Evolutionary conservation across 2,888 invertebrate species (phyloP).

Genomic region (Eurytoma californica): DNA sequence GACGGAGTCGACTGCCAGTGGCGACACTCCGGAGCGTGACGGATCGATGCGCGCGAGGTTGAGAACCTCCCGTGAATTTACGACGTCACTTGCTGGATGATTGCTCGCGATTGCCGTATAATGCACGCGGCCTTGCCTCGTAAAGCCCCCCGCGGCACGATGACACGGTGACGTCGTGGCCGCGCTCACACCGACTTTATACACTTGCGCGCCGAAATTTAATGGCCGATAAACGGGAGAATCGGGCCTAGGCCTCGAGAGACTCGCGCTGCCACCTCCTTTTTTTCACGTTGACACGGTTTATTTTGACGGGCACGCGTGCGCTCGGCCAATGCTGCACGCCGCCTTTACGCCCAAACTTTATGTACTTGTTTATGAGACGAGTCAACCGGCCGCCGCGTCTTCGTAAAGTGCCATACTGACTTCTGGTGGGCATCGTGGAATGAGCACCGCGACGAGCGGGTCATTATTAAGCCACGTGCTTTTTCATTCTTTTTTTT

Average conservation of each 20-base stretch:
- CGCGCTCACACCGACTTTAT: slow-evolving; percentile 21
- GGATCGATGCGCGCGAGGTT: slow-evolving; percentile 69
- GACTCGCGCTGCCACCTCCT: background rate
- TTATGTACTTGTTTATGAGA: too few relatives aligned
- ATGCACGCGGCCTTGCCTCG: slow-evolving; percentile 74
- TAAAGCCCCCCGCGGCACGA: slow-evolving; percentile 64
- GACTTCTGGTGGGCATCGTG: too few relatives aligned
- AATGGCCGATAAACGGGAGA: slow-evolving; percentile 53
- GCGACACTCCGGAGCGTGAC: slow-evolving; percentile 40
- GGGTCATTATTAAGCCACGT: too few relatives aligned
- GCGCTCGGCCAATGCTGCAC: background rate
- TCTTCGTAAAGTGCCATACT: too few relatives aligned
- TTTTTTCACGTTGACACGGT: slow-evolving; percentile 36
- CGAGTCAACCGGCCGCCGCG: too few relatives aligned
- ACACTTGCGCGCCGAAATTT: slow-evolving; percentile 50
- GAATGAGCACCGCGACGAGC: too few relatives aligned
- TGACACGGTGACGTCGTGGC: slow-evolving; percentile 54
- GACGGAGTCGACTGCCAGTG: background rate
- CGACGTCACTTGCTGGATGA: slow-evolving; percentile 70
- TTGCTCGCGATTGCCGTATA: slow-evolving; percentile 73
- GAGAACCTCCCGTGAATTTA: slow-evolving; percentile 71
- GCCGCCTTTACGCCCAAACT: too few relatives aligned
- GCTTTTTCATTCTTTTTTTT: too few relatives aligned
- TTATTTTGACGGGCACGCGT: slow-evolving; percentile 40
- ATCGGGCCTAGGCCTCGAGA: background rate